A percentile compares a stretch with the other conserved stretches of the same genome.
phyloP scores from a whole-genome alignment of 2,113 vertebrate genomes.

The Climacteris rufus region DNA sequence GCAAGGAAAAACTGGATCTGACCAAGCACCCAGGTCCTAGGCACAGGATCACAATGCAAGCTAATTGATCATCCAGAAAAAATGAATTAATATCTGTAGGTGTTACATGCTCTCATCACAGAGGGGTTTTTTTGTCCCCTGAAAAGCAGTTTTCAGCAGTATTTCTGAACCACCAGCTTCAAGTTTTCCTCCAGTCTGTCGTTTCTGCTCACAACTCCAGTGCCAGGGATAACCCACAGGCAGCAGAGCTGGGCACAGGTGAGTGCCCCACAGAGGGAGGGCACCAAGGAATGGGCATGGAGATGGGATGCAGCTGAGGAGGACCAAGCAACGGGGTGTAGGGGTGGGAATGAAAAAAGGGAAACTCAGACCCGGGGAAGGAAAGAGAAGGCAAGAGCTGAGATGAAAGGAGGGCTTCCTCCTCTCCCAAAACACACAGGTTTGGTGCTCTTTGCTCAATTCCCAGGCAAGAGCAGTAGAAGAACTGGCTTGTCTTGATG shows the following conservation, averaged over 20 bases:
- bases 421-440: neutral
- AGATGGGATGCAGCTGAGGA: neutral
- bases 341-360: neutral
- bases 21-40: rapidly evolving
- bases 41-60: neutral
- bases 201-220: rapidly evolving
- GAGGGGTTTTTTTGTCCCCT: rapidly evolving
- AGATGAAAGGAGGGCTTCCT: neutral
- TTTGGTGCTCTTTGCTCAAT: neutral
- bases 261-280: neutral
- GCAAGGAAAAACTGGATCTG: neutral
- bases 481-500: slow-evolving; percentile 37
- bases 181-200: too few species aligned
- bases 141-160: neutral
- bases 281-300: rapidly evolving
- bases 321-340: rapidly evolving
- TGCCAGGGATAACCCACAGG: rapidly evolving
- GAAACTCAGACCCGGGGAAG: neutral
- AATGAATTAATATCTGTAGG: rapidly evolving
- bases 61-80: rapidly evolving
- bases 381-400: neutral
- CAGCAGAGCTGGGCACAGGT: neutral
- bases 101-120: neutral
- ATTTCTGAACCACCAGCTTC: neutral
- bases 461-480: neutral